Percentiles rank a stretch among this genome's conserved stretches.
Conservation (phyloP, 2,113 vertebrate genomes). For the Merops nubicus region DNA sequence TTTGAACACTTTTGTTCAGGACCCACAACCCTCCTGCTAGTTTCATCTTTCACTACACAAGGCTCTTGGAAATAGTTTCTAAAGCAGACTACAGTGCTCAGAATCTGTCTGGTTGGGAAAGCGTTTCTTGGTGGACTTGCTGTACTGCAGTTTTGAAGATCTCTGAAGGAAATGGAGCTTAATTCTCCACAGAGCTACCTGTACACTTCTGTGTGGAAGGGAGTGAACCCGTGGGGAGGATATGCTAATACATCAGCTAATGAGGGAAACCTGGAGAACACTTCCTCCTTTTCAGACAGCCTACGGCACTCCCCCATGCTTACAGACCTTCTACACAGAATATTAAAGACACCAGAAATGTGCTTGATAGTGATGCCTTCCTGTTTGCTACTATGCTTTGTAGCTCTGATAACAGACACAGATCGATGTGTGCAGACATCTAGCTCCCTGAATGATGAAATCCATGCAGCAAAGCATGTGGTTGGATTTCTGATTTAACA, state of each 20-base stretch:
- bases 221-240: neutral
- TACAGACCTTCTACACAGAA: neutral
- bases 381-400: constrained; percentile 11
- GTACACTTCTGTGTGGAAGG: neutral
- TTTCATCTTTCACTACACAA: constrained; percentile 12
- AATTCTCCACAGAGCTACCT: neutral
- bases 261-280: neutral
- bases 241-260: constrained; percentile 29
- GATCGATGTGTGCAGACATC: constrained; percentile 32
- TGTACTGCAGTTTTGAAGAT: neutral
- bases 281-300: neutral
- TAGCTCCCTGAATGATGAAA: constrained; percentile 19
- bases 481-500: neutral
- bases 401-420: neutral
- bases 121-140: neutral
- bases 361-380: neutral
- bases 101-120: neutral
- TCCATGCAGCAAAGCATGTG: neutral
- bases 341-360: neutral
- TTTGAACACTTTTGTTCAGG: constrained; percentile 34
- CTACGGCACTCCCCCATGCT: neutral
- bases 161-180: constrained; percentile 20
- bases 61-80: constrained; percentile 16
- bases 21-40: neutral
- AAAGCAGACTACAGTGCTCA: neutral